Evolutionary conservation across 1,140 invertebrate species (phyloP), one percentile per base, ranked within the genome.

Genomic region (Drosophila sturtevanti): DNA sequence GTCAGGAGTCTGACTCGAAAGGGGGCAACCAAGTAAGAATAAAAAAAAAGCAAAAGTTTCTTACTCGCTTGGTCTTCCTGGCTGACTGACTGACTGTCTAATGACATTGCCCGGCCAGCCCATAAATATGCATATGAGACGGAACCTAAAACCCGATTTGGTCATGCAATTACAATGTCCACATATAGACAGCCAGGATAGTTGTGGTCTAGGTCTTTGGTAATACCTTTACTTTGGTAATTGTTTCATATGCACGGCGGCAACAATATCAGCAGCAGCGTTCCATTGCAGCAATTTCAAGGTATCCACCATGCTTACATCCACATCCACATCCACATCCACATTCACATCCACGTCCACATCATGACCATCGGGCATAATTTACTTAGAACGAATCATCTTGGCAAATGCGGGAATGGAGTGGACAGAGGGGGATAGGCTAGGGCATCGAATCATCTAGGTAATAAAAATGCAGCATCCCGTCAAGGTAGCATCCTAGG

Each of bases 321-420:
- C n/a, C n/a, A n/a, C n/a, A n/a, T n/a, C n/a, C n/a, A n/a, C n/a
- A n/a, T n/a, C n/a, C n/a, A n/a, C n/a, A n/a, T n/a, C n/a, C n/a
- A n/a, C n/a, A n/a, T n/a, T n/a, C n/a, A n/a, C n/a, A n/a, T n/a
- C n/a, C n/a, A n/a, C 68, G 59, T 68, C 55, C 61, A 72, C 82
- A 70, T 87, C 82, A 89, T 89, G 85, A 79, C 85, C 86, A 86
- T 56, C 85, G 86, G 85, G 85, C 85, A 89, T 89, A 89, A 89
- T 89, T 89, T 89, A 89, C 85, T 89, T 89, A 89, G 85, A 89
- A 89, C 84, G 85, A 89, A 89, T 89, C 84, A 89, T 89, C 68
- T 66, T 67, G 11, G 11, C 11, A 12, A 2, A 12, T 2, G n/a
- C n/a, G n/a, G n/a, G n/a, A n/a, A n/a, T n/a, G n/a, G n/a, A n/a